These are phyloP conservation scores for Proteles cristata DNA, from an alignment of 2,113 vertebrate genomes.

Conservation along the genomic window DNA sequence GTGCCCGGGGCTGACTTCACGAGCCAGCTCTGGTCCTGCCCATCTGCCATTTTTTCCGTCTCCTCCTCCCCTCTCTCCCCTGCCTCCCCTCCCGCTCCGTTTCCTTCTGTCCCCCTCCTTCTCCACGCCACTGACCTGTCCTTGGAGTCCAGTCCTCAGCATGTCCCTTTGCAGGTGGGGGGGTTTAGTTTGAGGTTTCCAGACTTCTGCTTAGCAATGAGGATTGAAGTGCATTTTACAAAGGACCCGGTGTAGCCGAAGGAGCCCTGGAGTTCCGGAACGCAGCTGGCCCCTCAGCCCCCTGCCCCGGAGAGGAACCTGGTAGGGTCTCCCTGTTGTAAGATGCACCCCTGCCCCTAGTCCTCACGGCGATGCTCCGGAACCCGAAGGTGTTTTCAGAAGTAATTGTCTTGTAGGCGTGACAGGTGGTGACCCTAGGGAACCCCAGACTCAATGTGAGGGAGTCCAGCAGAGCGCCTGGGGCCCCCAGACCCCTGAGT, in stretches of 20 bases:
- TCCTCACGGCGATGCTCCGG: background rate
- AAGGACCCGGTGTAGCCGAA: rapidly evolving
- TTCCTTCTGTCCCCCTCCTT: rapidly evolving
- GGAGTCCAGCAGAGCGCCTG: background rate
- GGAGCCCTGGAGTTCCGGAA: background rate
- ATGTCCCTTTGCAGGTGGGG: background rate
- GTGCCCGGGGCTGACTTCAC: background rate
- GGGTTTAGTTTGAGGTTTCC: background rate
- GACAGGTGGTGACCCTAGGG: background rate
- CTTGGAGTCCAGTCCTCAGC: background rate
- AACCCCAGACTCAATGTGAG: rapidly evolving
- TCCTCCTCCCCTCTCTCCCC: background rate
- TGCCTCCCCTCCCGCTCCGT: rapidly evolving
- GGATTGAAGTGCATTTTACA: rapidly evolving
- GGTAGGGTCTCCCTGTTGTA: background rate
- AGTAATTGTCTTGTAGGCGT: background rate
- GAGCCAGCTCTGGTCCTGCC: background rate
- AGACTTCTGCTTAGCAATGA: too few species aligned
- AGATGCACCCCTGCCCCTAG: background rate
- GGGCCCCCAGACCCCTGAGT: rapidly evolving
- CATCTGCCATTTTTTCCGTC: background rate
- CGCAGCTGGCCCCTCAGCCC: background rate
- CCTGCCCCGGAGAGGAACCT: background rate
- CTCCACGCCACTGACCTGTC: background rate
- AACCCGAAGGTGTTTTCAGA: background rate